These are phyloP conservation scores for Cheilosia grossa DNA, from an alignment of 2,888 invertebrate genomes.

Conservation along the genomic window DNA sequence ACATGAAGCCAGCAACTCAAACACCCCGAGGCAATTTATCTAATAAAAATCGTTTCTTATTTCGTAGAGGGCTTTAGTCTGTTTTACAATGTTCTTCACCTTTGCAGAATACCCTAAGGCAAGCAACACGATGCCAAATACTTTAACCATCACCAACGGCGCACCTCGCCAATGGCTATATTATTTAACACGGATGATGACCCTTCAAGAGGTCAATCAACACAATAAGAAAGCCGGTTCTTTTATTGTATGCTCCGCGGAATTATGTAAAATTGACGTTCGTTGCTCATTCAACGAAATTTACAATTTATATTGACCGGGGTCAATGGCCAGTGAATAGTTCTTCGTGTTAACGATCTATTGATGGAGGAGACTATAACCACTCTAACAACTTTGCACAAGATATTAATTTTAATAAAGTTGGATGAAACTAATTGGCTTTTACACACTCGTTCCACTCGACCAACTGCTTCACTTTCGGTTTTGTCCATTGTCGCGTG, in stretches of 20 bases:
- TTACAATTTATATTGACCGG: conserved; percentile 45
- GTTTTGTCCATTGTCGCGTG: not conserved
- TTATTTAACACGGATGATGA: conserved; percentile 28
- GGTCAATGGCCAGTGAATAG: conserved; percentile 26
- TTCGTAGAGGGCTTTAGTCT: conserved; percentile 35
- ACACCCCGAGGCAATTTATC: conserved; percentile 47
- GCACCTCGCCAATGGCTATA: not conserved
- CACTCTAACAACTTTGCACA: conserved; percentile 16
- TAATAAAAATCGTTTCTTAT: conserved; percentile 51
- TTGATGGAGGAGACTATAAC: not conserved
- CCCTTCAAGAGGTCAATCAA: conserved; percentile 58
- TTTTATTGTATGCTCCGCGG: not conserved
- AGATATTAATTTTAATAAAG: conserved; percentile 22
- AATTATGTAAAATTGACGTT: conserved; percentile 21
- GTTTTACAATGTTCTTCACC: conserved; percentile 59
- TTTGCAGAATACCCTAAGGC: conserved; percentile 55
- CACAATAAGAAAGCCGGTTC: not conserved
- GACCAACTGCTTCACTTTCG: conserved; percentile 11
- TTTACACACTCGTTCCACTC: conserved; percentile 3
- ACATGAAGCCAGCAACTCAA: conserved; percentile 44
- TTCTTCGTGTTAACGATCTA: conserved; percentile 28
- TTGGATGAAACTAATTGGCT: not conserved
- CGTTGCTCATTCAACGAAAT: not conserved
- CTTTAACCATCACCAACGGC: not conserved
- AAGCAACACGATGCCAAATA: conserved; percentile 36